Base-by-base conservation (phyloP, 2,888 invertebrate genomes). In the Megaustenia siamemsis region DNA sequence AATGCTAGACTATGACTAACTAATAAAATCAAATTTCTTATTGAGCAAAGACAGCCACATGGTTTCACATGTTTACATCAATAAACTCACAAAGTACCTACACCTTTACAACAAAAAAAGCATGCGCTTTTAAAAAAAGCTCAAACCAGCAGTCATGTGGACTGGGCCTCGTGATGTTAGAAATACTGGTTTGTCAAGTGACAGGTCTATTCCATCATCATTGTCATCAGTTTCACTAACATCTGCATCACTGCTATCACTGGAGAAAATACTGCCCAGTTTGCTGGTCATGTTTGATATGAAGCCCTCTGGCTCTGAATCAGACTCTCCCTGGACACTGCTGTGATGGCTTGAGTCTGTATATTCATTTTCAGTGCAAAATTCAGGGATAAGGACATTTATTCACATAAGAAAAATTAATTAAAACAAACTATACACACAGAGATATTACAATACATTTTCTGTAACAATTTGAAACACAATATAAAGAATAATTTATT, bases 251-350 rank as follows among this genome's bases (percentile, higher is more conserved):
- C 96, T 96, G 82, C 95, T 96, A 84, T 95, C 95, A 83, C 95
- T 96, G 83, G 96, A 96, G 94, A 97, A 97, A 85, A 97, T 94
- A 94, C 92, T 92, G 87, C 92, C 92, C 66, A 93, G 92, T 88
- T 92, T 92, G 86, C 89, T 92, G 77, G 92, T 92, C 43, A 93
- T 92, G 35, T 90, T 92, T 81, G 92, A 90, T 79, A 92, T 92
- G 66, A 93, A 89, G 49, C 92, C 91, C 82, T 93, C 93, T 12
- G 91, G 91, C 85, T 93, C 93, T 0, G 93, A 93, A 90, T 93
- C 93, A 0, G 93, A 93, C 87, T 93, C 93, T 2, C 93, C 93
- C 85, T 93, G 93, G 49, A 93, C 90, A 87, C 92, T 92, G 81
- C 91, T 91, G 86, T 91, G 91, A 56, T 90, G 90, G 83, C 92